Conservation (phyloP, 2,113 vertebrate species). For the Vidua macroura region DNA sequence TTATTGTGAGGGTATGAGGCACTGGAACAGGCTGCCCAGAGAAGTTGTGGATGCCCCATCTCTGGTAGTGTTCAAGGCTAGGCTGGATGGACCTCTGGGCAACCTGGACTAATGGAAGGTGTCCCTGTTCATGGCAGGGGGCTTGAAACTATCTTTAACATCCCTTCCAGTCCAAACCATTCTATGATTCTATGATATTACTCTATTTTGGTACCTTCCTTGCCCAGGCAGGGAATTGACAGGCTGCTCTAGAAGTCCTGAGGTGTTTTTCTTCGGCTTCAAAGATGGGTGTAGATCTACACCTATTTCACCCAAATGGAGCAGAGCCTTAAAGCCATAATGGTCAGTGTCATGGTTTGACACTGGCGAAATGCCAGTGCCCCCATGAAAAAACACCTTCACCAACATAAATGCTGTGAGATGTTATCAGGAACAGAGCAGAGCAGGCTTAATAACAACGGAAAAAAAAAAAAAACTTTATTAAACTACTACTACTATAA, state of each 20-base stretch:
- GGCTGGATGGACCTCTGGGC: not conserved
- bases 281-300: not conserved
- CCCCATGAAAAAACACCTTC: too few species aligned
- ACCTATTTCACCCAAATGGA: not conserved
- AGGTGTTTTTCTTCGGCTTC: not conserved
- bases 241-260: not conserved
- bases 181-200: not conserved
- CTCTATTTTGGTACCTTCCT: not conserved
- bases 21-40: not conserved
- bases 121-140: too few species aligned
- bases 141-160: not conserved
- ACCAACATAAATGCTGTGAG: too few species aligned
- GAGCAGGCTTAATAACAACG: too few species aligned
- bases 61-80: not conserved
- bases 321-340: not conserved
- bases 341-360: not conserved
- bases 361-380: too few species aligned
- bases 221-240: not conserved
- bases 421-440: too few species aligned
- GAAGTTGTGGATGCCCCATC: not conserved
- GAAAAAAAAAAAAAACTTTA: too few species aligned
- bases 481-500: too few species aligned
- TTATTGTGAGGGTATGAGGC: not conserved
- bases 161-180: not conserved
- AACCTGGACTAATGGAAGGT: not conserved